Percentiles rank a stretch among this genome's conserved stretches.
These are phyloP conservation scores for Bergia puertoricense DNA, from an alignment of 92 coral and sea anemone species.

Conservation along the genomic window DNA sequence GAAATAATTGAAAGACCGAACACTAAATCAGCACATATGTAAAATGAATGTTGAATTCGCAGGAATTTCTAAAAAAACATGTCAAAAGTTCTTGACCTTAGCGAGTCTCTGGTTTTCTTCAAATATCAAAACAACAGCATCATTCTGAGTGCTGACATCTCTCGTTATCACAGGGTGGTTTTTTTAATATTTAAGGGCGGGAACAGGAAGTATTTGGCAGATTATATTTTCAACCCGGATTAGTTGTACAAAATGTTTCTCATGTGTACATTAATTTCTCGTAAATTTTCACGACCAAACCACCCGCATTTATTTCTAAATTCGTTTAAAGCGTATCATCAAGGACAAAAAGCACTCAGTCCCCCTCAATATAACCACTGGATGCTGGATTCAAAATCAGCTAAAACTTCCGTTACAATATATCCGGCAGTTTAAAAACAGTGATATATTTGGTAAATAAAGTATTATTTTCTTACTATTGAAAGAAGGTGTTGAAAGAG, in stretches of 20 bases:
- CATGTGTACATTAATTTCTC: background rate
- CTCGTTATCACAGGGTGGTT: constrained; percentile 21
- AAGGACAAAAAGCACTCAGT: background rate
- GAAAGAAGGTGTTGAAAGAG: too few species aligned
- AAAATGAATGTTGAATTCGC: background rate
- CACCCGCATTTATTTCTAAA: background rate
- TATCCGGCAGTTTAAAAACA: too few species aligned
- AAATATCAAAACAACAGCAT: constrained; percentile 9
- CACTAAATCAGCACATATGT: background rate
- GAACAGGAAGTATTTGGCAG: background rate
- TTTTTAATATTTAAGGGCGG: background rate
- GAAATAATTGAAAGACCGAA: too few species aligned
- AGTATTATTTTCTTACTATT: background rate
- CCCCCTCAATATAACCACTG: background rate
- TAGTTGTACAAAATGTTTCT: background rate
- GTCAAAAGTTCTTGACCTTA: background rate
- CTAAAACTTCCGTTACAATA: too few species aligned
- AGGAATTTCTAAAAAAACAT: background rate
- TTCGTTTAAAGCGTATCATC: background rate
- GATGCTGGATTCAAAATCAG: too few species aligned
- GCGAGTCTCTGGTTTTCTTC: constrained; percentile 19
- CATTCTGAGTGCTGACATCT: constrained; percentile 5
- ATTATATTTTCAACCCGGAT: constrained; percentile 20
- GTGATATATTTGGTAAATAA: too few species aligned
- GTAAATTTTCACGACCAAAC: too few species aligned